phyloP scores from a whole-genome alignment of 2,888 invertebrate species.

The Macrostomum cliftonense region DNA sequence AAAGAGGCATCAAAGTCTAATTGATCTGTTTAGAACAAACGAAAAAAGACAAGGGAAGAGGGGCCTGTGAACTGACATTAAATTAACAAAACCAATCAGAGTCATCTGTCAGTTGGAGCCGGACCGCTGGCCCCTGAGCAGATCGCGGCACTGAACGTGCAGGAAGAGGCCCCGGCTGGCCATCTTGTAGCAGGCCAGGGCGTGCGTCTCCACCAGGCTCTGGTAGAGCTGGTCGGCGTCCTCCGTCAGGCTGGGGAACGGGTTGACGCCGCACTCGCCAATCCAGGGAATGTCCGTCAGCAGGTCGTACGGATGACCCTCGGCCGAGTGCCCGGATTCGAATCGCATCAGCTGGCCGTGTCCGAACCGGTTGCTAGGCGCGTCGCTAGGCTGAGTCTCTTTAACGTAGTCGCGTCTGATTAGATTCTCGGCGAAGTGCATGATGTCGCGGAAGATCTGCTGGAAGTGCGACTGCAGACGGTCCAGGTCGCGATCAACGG shows the following conservation, averaged over 20 bases:
- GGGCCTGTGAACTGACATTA: too few relatives aligned
- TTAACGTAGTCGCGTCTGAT: too few relatives aligned
- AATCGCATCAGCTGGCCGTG: too few relatives aligned
- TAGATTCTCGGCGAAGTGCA: constrained; percentile 4
- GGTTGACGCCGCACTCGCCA: constrained; percentile 6
- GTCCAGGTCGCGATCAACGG: constrained; percentile 5
- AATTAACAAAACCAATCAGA: too few relatives aligned
- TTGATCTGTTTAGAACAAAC: too few relatives aligned
- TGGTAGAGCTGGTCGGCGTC: constrained; percentile 9
- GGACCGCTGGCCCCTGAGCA: not conserved
- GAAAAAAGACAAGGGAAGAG: too few relatives aligned
- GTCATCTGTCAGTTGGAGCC: too few relatives aligned
- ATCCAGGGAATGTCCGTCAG: constrained; percentile 18
- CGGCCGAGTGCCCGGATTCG: too few relatives aligned
- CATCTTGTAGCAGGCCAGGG: constrained; percentile 2
- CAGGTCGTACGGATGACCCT: constrained; percentile 7
- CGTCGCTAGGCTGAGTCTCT: too few relatives aligned
- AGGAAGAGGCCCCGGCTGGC: constrained; percentile 4
- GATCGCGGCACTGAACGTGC: constrained; percentile 8
- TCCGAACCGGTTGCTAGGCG: too few relatives aligned
- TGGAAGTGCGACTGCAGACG: constrained; percentile 3
- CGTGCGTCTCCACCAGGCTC: not conserved
- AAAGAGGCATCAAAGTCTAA: too few relatives aligned
- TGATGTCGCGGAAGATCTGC: constrained; percentile 9
- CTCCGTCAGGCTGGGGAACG: constrained; percentile 3